Evolutionary conservation across 2,113 vertebrate species (phyloP).

Genomic region (Mesocricetus auratus): DNA sequence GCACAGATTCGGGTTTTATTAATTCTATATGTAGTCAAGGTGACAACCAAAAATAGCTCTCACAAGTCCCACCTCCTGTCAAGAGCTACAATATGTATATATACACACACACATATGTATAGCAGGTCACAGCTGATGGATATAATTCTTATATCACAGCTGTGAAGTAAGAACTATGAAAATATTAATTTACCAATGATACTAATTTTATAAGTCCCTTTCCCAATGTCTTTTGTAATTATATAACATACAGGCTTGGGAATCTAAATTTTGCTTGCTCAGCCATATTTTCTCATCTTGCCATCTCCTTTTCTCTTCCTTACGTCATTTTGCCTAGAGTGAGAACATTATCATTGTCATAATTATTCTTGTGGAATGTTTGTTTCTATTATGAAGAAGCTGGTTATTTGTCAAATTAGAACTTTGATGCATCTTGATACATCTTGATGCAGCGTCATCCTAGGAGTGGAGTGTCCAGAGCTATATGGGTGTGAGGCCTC

Average conservation of each 20-base stretch:
- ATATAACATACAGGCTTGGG: constrained; percentile 54
- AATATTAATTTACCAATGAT: not conserved
- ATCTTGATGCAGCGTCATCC: not conserved
- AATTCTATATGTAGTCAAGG: not conserved
- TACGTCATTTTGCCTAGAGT: constrained; percentile 68
- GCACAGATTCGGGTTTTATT: not conserved
- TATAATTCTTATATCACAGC: not conserved
- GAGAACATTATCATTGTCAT: constrained; percentile 66
- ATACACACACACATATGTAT: too few species aligned
- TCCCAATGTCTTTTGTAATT: constrained; percentile 66
- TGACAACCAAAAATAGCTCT: not conserved
- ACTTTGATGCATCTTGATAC: constrained; percentile 38
- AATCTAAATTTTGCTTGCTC: constrained; percentile 66
- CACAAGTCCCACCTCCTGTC: not conserved
- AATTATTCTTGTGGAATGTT: constrained; percentile 51
- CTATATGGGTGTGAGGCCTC: not conserved
- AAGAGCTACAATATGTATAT: not conserved
- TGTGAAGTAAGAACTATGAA: constrained; percentile 14
- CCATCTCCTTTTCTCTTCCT: constrained; percentile 52
- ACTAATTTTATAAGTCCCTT: constrained; percentile 27
- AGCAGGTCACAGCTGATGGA: not conserved
- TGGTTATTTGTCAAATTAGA: constrained; percentile 14
- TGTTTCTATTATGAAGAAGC: constrained; percentile 61
- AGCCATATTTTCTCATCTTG: constrained; percentile 52
- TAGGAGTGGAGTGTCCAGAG: not conserved